Evolutionary conservation across 2,888 invertebrate species (phyloP).

Genomic region (Thymelicus acteon): DNA sequence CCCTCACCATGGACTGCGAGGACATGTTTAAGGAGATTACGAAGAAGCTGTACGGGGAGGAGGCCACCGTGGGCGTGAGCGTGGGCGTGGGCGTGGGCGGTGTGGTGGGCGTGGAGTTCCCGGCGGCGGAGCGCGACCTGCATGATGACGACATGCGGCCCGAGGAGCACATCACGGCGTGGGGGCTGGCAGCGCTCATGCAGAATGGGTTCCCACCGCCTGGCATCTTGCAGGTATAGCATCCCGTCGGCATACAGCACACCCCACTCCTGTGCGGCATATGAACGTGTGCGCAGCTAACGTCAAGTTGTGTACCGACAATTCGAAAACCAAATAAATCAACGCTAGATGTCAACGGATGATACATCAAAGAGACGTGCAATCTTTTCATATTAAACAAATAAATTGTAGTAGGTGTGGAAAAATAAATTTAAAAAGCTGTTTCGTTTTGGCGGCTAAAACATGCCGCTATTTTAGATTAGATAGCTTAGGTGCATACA

Average conservation of each 20-base stretch:
- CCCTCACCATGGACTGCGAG: slow-evolving; percentile 89
- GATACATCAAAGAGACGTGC: too few relatives aligned
- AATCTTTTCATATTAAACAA: too few relatives aligned
- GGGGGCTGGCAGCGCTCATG: slow-evolving; percentile 91
- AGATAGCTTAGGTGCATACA: too few relatives aligned
- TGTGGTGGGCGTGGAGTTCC: slow-evolving; percentile 77
- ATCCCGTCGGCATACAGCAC: not conserved
- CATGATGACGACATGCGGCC: slow-evolving; percentile 85
- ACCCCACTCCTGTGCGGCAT: not conserved
- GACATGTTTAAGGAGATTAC: slow-evolving; percentile 97
- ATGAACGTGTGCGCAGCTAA: not conserved
- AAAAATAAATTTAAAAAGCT: too few relatives aligned
- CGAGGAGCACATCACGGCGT: slow-evolving; percentile 90
- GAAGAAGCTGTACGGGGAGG: slow-evolving; percentile 95
- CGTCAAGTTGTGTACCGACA: not conserved
- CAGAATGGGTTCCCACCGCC: slow-evolving; percentile 89
- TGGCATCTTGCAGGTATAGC: slow-evolving; percentile 80
- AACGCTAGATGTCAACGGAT: too few relatives aligned
- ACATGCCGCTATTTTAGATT: too few relatives aligned
- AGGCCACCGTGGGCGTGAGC: slow-evolving; percentile 82
- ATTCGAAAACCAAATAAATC: too few relatives aligned
- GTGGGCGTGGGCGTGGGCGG: slow-evolving; percentile 58
- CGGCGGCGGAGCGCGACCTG: slow-evolving; percentile 78
- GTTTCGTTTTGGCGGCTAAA: too few relatives aligned
- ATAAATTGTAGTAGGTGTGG: too few relatives aligned